Evolutionary conservation across 2,113 vertebrate genomes (phyloP), one percentile per base, ranked within the genome.

Genomic region (Ciconia maguari): DNA sequence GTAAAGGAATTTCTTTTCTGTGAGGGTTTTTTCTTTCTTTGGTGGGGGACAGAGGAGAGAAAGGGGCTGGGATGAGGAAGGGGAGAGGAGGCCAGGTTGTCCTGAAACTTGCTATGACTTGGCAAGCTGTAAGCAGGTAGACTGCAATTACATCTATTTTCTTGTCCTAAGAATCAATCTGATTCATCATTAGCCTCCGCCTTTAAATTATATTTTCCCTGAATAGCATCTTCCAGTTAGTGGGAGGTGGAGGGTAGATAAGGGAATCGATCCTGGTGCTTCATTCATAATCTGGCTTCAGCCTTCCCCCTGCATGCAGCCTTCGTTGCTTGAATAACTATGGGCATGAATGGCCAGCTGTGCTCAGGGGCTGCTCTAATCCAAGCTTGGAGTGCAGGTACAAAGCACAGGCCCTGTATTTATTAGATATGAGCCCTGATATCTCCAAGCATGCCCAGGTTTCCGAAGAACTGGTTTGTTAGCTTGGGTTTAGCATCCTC

Each of bases 121-220:
- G 93, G 74, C 94, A 91, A 94, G 87, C 71, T 83, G 42, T 41
- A 70, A 48, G 69, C 57, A 77, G 87, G 61, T 90, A 62, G 46
- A 49, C 57, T 93, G 64, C 68, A 68, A 80, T 76, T 86, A 46
- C 77, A 57, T 92, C 76, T 95, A 4, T 87, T 86, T 86, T 62
- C 32, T 91, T 85, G n/a, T 36, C 71, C 66, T 69, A 79, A 95
- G 94, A 94, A 89, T 95, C 94, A 89, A 82, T 93, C 60, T 16
- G 51, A 92, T 92, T 87, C 55, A 62, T 88, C 60, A 46, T 96
- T 96, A 92, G 60, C 83, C 48, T 93, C 70, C 2, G 4, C 48
- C 83, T 96, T 81, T 92, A 78, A 77, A 94, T 94, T 58, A 41
- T 82, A 11, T 95, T 92, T 96, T 90, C 87, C 83, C 68, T 93